Conservation (phyloP, 2,888 invertebrate genomes). For the Ophion obscuratus region DNA sequence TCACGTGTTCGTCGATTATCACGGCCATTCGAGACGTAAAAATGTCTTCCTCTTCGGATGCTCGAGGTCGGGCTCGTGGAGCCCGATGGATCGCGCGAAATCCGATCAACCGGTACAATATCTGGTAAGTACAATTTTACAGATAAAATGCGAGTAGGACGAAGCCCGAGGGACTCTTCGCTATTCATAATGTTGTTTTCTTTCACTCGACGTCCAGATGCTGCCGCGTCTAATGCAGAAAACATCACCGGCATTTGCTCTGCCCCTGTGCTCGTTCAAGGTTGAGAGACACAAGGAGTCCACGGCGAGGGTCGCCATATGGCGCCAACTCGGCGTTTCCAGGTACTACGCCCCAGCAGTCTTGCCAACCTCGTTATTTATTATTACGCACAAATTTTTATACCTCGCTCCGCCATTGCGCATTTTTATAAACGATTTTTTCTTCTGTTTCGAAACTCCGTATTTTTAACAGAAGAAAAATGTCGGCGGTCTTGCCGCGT, state of each 20-base stretch:
- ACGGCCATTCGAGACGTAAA: slow-evolving; percentile 93
- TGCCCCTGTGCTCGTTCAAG: slow-evolving; percentile 90
- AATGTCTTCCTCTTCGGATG: slow-evolving; percentile 95
- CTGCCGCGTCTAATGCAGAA: slow-evolving; percentile 90
- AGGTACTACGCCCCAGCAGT: slow-evolving; percentile 78
- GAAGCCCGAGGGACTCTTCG: not conserved
- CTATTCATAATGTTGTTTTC: slow-evolving; percentile 20
- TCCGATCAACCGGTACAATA: slow-evolving; percentile 87
- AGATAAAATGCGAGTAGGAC: not conserved
- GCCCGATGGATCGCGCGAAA: slow-evolving; percentile 86
- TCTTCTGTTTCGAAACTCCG: not conserved
- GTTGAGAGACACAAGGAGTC: slow-evolving; percentile 92
- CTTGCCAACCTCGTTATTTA: slow-evolving; percentile 21
- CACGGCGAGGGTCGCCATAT: slow-evolving; percentile 93
- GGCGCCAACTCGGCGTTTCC: slow-evolving; percentile 92
- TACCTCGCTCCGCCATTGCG: not conserved
- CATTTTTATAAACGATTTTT: slow-evolving; percentile 3
- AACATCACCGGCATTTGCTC: slow-evolving; percentile 89
- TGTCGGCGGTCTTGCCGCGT: no score
- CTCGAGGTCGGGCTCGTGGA: slow-evolving; percentile 89
- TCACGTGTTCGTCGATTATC: slow-evolving; percentile 90
- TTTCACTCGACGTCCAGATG: slow-evolving; percentile 84
- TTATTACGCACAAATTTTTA: not conserved
- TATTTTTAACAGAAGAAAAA: not conserved
- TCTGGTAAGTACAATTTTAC: slow-evolving; percentile 84